Base-by-base conservation (phyloP, 2,113 vertebrate genomes). In the Carettochelys insculpta region DNA sequence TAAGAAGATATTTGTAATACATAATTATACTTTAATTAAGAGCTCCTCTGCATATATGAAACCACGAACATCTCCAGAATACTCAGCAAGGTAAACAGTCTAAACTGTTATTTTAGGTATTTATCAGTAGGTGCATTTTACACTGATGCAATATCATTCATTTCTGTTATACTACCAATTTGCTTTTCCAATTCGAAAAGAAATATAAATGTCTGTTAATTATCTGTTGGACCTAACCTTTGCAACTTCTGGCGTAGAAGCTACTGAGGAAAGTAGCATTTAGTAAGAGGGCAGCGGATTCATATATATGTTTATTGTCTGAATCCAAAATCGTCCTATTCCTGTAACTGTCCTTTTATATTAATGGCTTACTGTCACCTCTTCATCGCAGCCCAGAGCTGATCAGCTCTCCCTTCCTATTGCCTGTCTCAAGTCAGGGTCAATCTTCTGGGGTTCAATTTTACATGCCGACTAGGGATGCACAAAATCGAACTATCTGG, bases 11-110 rank as follows among this genome's bases (percentile, higher is more conserved):
- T 90, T 92, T 94, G 92, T 91, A 81, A 92, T 56, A 29, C 77
- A 78, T 94, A 88, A 94, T 96, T 84, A 94, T 53, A 82, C 89
- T 89, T 91, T 83, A 86, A 93, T 95, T 95, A 92, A 85, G 76
- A 92, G 84, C 87, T 94, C 88, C 92, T 88, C 89, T 85, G 89
- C 90, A 83, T 58, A 20, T 61, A 11, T 34, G 48, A 92, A 92
- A 82, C 89, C 80, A 48, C 81, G 86, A 61, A 77, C 78, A 73
- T 82, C 79, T 82, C 31, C 53, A 65, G 45, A 84, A n/a, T 77
- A n/a, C 53, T 47, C 92, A 51, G 20, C 50, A 17, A 61, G 78
- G 92, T 89, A 43, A 43, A 82, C 11, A 29, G 77, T 75, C 2
- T 2, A 0, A 14, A 61, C 78, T 90, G 79, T 8, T 87, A 83